Evolutionary conservation across 1,140 invertebrate genomes (phyloP).

Genomic region (Drosophila miranda): DNA sequence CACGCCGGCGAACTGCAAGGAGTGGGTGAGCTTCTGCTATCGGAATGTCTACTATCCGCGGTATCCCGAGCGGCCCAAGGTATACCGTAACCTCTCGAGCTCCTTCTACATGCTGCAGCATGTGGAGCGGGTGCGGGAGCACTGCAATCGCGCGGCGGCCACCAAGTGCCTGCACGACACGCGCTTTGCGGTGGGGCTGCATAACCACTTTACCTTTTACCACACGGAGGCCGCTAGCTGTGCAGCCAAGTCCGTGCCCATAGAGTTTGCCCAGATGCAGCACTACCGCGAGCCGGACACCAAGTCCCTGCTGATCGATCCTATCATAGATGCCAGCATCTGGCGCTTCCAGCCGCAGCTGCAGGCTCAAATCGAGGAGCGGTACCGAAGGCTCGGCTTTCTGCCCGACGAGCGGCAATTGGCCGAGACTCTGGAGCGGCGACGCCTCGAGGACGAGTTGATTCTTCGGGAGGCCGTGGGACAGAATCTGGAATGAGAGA

Average conservation of each 20-base stretch:
- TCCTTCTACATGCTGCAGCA: slow-evolving; percentile 77
- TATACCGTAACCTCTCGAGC: slow-evolving; percentile 52
- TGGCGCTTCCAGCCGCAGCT: slow-evolving; percentile 67
- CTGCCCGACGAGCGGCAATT: slow-evolving; percentile 42
- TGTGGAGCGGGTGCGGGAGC: slow-evolving; percentile 57
- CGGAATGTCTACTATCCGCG: slow-evolving; percentile 63
- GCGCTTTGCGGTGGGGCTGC: slow-evolving; percentile 40
- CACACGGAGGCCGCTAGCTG: slow-evolving; percentile 41
- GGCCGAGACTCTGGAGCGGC: slow-evolving; percentile 15
- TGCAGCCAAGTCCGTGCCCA: slow-evolving; percentile 52
- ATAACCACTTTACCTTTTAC: slow-evolving; percentile 65
- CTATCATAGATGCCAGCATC: slow-evolving; percentile 60
- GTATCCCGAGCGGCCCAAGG: slow-evolving; percentile 52
- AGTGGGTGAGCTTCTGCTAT: slow-evolving; percentile 67
- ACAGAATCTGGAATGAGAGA: background rate
- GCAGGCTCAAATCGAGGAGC: slow-evolving; percentile 37
- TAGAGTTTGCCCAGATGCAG: slow-evolving; percentile 61
- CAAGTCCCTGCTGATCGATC: slow-evolving; percentile 54
- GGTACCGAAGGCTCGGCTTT: slow-evolving; percentile 53
- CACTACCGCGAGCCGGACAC: slow-evolving; percentile 68
- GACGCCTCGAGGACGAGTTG: slow-evolving; percentile 31
- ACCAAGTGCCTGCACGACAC: slow-evolving; percentile 70
- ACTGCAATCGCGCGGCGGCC: slow-evolving; percentile 48
- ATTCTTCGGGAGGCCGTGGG: slow-evolving; percentile 38
- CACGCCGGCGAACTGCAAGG: slow-evolving; percentile 17